These are phyloP conservation scores for Cheilosia pagana DNA, from an alignment of 2,888 invertebrate species.

Conservation along the genomic window DNA sequence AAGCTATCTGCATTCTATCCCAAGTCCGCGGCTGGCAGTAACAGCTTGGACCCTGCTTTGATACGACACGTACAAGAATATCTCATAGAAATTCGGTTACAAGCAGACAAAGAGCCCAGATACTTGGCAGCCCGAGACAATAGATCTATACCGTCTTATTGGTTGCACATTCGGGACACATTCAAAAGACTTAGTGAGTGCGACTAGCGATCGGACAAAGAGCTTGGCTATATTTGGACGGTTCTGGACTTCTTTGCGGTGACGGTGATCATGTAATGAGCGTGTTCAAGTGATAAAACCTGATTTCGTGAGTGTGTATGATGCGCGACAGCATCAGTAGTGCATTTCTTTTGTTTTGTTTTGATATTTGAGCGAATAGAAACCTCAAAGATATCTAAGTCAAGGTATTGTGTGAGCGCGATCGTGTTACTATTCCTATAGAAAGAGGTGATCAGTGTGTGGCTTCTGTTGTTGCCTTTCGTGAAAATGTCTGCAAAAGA, in stretches of 20 bases:
- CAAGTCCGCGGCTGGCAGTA: slow-evolving; percentile 59
- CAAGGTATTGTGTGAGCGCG: slow-evolving; percentile 51
- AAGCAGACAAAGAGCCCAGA: slow-evolving; percentile 28
- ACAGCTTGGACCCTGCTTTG: slow-evolving; percentile 63
- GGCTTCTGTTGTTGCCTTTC: background rate
- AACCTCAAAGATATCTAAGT: slow-evolving; percentile 48
- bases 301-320: slow-evolving; percentile 45
- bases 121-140: slow-evolving; percentile 33
- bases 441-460: too few species aligned
- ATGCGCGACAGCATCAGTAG: slow-evolving; percentile 17
- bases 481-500: slow-evolving; percentile 55
- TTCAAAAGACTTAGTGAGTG: slow-evolving; percentile 4
- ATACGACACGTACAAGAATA: slow-evolving; percentile 45
- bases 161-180: slow-evolving; percentile 24
- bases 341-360: slow-evolving; percentile 27
- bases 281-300: slow-evolving; percentile 60
- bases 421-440: background rate
- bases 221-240: slow-evolving; percentile 16
- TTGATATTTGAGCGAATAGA: slow-evolving; percentile 46
- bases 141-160: slow-evolving; percentile 5
- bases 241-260: slow-evolving; percentile 53
- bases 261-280: slow-evolving; percentile 62
- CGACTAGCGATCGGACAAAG: slow-evolving; percentile 53
- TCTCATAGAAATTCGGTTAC: background rate
- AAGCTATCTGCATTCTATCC: slow-evolving; percentile 66